Conservation (phyloP, 2,888 invertebrate genomes). For the Osmoderma eremita region DNA sequence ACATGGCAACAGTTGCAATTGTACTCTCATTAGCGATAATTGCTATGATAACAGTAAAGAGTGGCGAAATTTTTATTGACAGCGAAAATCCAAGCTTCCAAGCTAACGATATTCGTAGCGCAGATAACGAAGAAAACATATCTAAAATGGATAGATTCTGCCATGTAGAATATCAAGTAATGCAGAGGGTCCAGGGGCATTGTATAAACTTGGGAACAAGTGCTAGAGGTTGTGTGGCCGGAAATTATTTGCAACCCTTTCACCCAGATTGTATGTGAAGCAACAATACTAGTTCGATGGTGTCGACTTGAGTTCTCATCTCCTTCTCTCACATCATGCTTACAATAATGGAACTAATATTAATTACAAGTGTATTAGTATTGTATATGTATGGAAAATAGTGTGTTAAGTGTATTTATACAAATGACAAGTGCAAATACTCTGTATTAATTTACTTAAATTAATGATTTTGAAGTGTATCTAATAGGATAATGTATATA, state of each 20-base stretch:
- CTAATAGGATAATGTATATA: too few species aligned
- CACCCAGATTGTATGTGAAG: conserved; percentile 62
- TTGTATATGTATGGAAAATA: too few species aligned
- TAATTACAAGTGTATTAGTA: too few species aligned
- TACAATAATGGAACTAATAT: too few species aligned
- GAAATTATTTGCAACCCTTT: conserved; percentile 62
- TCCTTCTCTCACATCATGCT: conserved; percentile 41
- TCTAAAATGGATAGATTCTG: conserved; percentile 45
- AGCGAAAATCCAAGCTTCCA: conserved; percentile 52
- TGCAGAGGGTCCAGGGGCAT: conserved; percentile 60
- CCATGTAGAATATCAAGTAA: conserved; percentile 56
- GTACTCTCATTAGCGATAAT: conserved; percentile 26
- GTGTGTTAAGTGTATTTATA: too few species aligned
- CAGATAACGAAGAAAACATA: conserved; percentile 46
- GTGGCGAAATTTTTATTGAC: conserved; percentile 53
- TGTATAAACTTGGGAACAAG: conserved; percentile 61
- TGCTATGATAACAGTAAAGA: conserved; percentile 45
- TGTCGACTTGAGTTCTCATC: too few species aligned
- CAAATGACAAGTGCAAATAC: too few species aligned
- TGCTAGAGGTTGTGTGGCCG: conserved; percentile 62
- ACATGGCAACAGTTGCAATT: conserved; percentile 31
- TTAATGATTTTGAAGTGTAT: too few species aligned
- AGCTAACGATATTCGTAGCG: conserved; percentile 47
- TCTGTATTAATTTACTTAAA: too few species aligned
- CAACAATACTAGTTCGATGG: neutral